These are phyloP conservation scores for Alcis repandata DNA, from an alignment of 2,888 invertebrate species.

Conservation along the genomic window DNA sequence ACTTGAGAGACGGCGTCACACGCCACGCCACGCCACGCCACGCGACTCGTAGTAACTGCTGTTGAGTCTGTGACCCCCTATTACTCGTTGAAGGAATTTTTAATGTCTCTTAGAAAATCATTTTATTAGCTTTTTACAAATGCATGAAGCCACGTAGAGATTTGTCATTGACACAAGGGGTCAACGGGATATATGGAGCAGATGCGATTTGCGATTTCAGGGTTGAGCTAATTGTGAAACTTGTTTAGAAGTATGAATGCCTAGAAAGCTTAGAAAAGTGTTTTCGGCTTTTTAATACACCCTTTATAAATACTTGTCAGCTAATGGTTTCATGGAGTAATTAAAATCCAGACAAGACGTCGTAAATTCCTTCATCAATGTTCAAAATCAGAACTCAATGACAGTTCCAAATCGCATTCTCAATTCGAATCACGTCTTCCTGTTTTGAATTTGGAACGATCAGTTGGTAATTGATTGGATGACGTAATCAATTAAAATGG, in stretches of 20 bases:
- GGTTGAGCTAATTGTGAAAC: too few relatives aligned
- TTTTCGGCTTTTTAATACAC: too few relatives aligned
- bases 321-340: background rate
- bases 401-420: slow-evolving; percentile 34
- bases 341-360: background rate
- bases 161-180: too few relatives aligned
- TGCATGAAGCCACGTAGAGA: too few relatives aligned
- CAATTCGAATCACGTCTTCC: slow-evolving; percentile 50
- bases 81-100: background rate
- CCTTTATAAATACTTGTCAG: too few relatives aligned
- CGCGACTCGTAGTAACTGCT: background rate
- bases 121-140: too few relatives aligned
- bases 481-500: slow-evolving; percentile 64
- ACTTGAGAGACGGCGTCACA: slow-evolving; percentile 10
- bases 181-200: too few relatives aligned
- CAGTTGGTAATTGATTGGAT: slow-evolving; percentile 59
- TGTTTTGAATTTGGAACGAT: slow-evolving; percentile 59
- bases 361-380: slow-evolving; percentile 1
- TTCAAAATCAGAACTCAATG: slow-evolving; percentile 18
- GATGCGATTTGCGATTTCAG: too few relatives aligned
- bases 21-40: background rate
- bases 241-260: too few relatives aligned
- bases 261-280: too few relatives aligned
- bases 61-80: background rate
- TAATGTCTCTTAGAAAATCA: background rate